phyloP scores from a whole-genome alignment of 2,113 vertebrate species.

The Actenoides lindsayi region DNA sequence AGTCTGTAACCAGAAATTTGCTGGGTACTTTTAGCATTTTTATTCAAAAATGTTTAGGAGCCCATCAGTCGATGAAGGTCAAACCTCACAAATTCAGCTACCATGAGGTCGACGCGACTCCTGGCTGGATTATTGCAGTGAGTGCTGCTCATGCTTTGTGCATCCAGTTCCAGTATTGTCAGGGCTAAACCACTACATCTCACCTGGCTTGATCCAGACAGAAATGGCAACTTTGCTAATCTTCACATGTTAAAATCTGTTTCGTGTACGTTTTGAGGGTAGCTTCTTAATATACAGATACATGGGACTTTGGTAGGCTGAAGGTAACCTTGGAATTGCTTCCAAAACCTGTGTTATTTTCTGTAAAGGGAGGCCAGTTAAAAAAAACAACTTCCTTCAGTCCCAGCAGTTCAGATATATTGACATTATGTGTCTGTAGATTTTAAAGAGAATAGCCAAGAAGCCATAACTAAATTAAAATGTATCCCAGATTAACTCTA shows the following conservation, averaged over 20 bases:
- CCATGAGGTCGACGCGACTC: accelerated
- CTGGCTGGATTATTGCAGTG: neutral
- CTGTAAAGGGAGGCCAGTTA: neutral
- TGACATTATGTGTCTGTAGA: neutral
- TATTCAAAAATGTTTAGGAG: neutral
- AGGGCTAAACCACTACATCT: neutral
- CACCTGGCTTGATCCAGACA: neutral
- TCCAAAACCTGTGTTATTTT: neutral
- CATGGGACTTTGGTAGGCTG: neutral
- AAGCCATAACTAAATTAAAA: neutral
- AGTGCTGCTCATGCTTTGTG: neutral
- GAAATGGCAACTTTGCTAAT: neutral
- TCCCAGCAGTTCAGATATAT: neutral
- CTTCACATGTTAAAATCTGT: neutral
- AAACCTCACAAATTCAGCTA: neutral
- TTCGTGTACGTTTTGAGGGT: neutral
- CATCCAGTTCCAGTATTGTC: neutral
- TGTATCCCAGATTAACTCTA: neutral
- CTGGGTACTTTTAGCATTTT: neutral
- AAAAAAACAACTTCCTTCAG: neutral
- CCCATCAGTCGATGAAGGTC: neutral
- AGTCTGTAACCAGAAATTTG: neutral
- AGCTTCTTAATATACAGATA: neutral
- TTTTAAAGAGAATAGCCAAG: neutral
- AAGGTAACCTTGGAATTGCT: neutral